These are phyloP conservation scores for Liposcelis brunnea DNA, from an alignment of 2,888 invertebrate genomes.

Conservation along the genomic window DNA sequence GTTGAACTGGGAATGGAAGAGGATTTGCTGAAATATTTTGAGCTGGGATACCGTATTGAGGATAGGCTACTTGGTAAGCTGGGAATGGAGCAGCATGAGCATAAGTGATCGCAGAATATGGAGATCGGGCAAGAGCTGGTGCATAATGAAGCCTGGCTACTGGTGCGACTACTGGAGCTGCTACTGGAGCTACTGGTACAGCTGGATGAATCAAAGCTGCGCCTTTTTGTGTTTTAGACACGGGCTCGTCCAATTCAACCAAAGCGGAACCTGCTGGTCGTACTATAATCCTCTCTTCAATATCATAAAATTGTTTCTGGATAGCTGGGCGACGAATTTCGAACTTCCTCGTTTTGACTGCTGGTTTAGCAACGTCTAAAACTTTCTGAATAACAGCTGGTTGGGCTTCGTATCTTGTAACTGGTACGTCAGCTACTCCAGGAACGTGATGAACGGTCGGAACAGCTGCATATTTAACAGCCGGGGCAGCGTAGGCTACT, in stretches of 20 bases:
- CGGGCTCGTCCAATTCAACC: constrained; percentile 39
- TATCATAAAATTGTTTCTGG: constrained; percentile 44
- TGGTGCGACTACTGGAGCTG: constrained; percentile 10
- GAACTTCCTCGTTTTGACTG: constrained; percentile 36
- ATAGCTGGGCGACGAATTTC: constrained; percentile 39
- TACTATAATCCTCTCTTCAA: constrained; percentile 39
- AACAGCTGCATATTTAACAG: constrained; percentile 16
- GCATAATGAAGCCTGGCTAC: not conserved
- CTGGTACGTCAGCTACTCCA: constrained; percentile 28
- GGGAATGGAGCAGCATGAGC: constrained; percentile 11
- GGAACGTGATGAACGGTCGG: constrained; percentile 22
- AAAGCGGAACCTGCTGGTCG: constrained; percentile 42
- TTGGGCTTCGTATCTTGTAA: constrained; percentile 32
- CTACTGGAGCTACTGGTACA: constrained; percentile 13
- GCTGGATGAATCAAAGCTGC: constrained; percentile 27
- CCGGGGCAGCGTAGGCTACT: constrained; percentile 18
- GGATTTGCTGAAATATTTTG: constrained; percentile 12
- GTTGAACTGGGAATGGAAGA: constrained; percentile 10
- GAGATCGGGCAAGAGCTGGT: too few relatives aligned
- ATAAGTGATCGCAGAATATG: not conserved
- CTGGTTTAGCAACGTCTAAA: constrained; percentile 39
- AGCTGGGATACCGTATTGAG: constrained; percentile 10
- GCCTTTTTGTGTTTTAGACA: constrained; percentile 35
- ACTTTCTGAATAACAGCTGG: constrained; percentile 34
- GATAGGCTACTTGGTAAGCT: not conserved